These are phyloP conservation scores for Heptranchias perlo DNA, from an alignment of 2,113 vertebrate genomes.

Conservation along the genomic window DNA sequence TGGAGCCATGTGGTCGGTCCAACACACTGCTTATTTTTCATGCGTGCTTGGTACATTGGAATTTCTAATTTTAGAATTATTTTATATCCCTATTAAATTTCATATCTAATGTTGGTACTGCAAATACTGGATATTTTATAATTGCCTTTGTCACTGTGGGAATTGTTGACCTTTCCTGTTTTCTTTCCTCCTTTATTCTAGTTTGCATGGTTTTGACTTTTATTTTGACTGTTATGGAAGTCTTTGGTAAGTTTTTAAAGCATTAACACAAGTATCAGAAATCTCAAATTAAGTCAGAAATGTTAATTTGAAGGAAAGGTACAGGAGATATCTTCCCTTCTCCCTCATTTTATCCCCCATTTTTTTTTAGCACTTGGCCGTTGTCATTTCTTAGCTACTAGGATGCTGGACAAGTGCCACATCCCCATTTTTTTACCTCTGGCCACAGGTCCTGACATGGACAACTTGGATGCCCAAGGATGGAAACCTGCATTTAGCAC, in stretches of 20 bases:
- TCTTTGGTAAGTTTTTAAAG: not conserved
- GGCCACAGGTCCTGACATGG: not conserved
- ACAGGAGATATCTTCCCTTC: not conserved
- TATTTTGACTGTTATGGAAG: not conserved
- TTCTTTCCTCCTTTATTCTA: not conserved
- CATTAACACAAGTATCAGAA: not conserved
- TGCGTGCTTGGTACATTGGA: not conserved
- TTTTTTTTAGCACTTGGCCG: not conserved
- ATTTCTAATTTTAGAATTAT: not conserved
- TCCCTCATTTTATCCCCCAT: not conserved
- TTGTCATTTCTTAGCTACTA: not conserved
- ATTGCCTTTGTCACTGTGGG: not conserved
- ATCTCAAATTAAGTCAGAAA: not conserved
- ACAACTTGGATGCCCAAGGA: not conserved
- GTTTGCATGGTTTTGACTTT: not conserved
- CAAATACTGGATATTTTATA: not conserved
- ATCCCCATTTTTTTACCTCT: not conserved
- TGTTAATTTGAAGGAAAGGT: not conserved
- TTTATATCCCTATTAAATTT: not conserved
- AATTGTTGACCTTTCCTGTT: not conserved
- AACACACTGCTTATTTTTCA: not conserved
- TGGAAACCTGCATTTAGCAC: not conserved
- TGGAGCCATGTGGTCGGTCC: not conserved
- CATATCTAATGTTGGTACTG: not conserved
- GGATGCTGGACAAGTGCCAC: not conserved